Evolutionary conservation across 2,888 invertebrate species (phyloP), one percentile per base, ranked within the genome.

Genomic region (Odontothrips loti): DNA sequence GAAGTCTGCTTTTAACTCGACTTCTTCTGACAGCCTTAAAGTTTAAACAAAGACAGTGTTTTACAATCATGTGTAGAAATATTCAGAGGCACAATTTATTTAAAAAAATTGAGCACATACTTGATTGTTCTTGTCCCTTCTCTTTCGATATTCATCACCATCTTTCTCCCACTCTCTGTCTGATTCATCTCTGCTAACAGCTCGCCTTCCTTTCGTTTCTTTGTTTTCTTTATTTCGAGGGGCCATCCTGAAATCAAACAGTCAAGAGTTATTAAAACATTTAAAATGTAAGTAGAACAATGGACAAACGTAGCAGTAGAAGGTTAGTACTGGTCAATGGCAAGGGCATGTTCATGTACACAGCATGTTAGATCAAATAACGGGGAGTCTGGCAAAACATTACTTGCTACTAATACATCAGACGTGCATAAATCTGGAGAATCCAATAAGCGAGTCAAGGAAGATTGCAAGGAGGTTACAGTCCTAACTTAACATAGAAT

Each of bases 1-100:
- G 90, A 85, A 93, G 90, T 86, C 94, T 93, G 20, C 93, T 92
- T 87, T 95, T 95, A 81, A 91, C 93, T 83, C 95, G 89, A 84
- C 94, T 94, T 83, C 94, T 91, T 87, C 95, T 95, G 0, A 95
- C 95, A 81, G 95, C 95, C 92, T 94, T 87, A 75, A 87, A 87
- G 84, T 81, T 51, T 58, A 80, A 27, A 78, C 79, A 79, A 80
- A 80, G 79, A 79, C 80, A n/a, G 81, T 6, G 79, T 23, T 51
- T 79, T 51, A 47, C 68, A 81, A 78, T 63, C 75, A 79, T 80
- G 63, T n/a, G 27, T 80, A 80, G 63, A 48, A 51, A 20, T 79
- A 81, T 82, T 20, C 15, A 82, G 78, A 81, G n/a, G 15, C 34
- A 80, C 0, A 48, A 27, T 10, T 17, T 34, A 48, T 23, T 80